phyloP scores from a whole-genome alignment of 2,888 invertebrate genomes.

The Reticulitermes lucifugus region DNA sequence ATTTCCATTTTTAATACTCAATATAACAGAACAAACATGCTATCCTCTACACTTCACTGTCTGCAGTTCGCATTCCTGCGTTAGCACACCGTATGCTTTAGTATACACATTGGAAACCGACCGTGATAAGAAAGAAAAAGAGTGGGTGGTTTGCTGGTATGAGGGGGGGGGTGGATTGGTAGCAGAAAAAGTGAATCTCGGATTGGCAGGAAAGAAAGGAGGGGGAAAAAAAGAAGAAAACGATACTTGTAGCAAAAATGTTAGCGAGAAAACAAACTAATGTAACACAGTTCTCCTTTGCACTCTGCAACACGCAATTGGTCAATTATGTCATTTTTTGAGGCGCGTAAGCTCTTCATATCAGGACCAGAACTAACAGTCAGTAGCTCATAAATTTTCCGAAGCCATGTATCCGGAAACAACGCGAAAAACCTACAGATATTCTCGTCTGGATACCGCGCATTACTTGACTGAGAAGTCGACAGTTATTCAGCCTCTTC shows the following conservation, averaged over 20 bases:
- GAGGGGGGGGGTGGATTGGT: neutral
- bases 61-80: too few species aligned
- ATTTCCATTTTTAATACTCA: too few species aligned
- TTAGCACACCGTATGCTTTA: neutral
- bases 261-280: constrained; percentile 32
- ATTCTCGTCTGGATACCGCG: too few species aligned
- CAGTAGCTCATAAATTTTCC: neutral
- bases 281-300: neutral
- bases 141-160: neutral
- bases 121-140: neutral
- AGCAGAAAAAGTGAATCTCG: constrained; percentile 14
- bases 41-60: too few species aligned
- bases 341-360: neutral
- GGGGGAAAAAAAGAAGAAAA: neutral
- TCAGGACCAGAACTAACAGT: neutral
- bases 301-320: neutral
- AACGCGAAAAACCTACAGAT: too few species aligned
- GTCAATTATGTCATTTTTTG: constrained; percentile 20
- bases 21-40: too few species aligned
- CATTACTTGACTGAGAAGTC: too few species aligned
- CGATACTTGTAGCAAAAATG: constrained; percentile 17
- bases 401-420: too few species aligned
- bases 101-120: constrained; percentile 10
- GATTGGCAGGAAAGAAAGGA: constrained; percentile 10
- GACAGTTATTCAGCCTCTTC: too few species aligned